phyloP scores from a whole-genome alignment of 2,113 vertebrate genomes.

The Trinectes maculatus region DNA sequence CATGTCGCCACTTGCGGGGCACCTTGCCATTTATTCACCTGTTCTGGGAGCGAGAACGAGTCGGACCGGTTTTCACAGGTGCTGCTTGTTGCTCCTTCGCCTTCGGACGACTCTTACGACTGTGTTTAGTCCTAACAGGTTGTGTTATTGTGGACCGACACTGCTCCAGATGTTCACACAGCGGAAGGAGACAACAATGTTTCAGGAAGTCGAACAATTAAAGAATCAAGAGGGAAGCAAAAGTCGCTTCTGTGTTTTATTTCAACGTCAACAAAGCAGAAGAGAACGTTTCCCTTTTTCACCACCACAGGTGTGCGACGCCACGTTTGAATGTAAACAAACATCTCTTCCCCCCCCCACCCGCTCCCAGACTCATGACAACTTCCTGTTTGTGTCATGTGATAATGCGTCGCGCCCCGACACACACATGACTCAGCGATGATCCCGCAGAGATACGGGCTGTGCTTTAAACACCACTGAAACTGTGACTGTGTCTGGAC shows the following conservation, averaged over 20 bases:
- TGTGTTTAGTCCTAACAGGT: too few species aligned
- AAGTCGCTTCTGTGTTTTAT: neutral
- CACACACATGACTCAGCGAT: conserved; percentile 35
- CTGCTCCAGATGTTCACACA: too few species aligned
- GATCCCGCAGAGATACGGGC: neutral
- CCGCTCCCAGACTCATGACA: neutral
- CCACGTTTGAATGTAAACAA: neutral
- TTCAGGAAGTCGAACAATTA: neutral
- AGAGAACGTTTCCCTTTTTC: neutral
- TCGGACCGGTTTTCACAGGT: conserved; percentile 36
- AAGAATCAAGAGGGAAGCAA: neutral
- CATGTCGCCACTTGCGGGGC: conserved; percentile 43
- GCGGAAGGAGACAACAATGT: neutral
- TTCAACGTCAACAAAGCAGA: neutral
- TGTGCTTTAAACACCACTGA: conserved; percentile 45
- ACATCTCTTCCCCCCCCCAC: too few species aligned
- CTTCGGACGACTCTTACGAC: too few species aligned
- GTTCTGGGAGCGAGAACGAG: conserved; percentile 58
- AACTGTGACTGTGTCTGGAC: conserved; percentile 61
- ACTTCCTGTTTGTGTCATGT: conserved; percentile 40
- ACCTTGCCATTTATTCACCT: conserved; percentile 20
- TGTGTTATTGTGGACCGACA: too few species aligned
- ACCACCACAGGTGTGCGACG: neutral
- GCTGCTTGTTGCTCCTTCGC: too few species aligned
- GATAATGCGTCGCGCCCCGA: neutral